phyloP scores from a whole-genome alignment of 1,140 invertebrate genomes.

The Procambarus clarkii region DNA sequence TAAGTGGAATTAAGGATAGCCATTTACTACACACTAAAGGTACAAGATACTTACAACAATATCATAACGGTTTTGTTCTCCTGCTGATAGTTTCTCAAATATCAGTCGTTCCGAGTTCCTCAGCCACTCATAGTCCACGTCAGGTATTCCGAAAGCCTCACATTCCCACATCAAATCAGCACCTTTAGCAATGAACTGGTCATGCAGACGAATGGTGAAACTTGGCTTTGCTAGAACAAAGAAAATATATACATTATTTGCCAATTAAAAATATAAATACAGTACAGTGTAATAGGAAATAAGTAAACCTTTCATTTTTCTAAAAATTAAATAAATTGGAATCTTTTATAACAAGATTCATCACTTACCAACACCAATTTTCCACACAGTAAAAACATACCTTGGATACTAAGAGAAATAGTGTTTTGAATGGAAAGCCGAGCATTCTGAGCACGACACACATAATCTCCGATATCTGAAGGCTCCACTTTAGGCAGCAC shows the following conservation, averaged over 20 bases:
- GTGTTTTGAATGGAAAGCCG: constrained; percentile 84
- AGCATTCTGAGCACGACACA: constrained; percentile 93
- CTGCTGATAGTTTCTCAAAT: constrained; percentile 77
- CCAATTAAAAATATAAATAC: constrained; percentile 2
- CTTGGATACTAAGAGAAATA: constrained; percentile 89
- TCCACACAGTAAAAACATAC: constrained; percentile 73
- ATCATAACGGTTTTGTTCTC: constrained; percentile 85
- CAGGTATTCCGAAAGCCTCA: constrained; percentile 96
- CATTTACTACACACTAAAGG: no score
- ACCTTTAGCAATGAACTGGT: constrained; percentile 91
- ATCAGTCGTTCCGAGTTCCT: constrained; percentile 87
- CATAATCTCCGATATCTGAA: constrained; percentile 95
- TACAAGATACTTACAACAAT: constrained; percentile 74
- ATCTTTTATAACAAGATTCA: not conserved
- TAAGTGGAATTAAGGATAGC: no score
- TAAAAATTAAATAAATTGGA: not conserved
- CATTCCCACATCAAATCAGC: constrained; percentile 93
- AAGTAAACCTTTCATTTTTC: not conserved
- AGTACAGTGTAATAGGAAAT: not conserved
- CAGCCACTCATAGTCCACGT: constrained; percentile 94
- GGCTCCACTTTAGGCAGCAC: constrained; percentile 89
- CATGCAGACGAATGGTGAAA: constrained; percentile 91
- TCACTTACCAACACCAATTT: not conserved
- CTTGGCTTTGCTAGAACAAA: constrained; percentile 82
- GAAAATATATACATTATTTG: not conserved